Base-by-base conservation (phyloP, 2,888 invertebrate genomes). In the Pristionchus fissidentatus region DNA sequence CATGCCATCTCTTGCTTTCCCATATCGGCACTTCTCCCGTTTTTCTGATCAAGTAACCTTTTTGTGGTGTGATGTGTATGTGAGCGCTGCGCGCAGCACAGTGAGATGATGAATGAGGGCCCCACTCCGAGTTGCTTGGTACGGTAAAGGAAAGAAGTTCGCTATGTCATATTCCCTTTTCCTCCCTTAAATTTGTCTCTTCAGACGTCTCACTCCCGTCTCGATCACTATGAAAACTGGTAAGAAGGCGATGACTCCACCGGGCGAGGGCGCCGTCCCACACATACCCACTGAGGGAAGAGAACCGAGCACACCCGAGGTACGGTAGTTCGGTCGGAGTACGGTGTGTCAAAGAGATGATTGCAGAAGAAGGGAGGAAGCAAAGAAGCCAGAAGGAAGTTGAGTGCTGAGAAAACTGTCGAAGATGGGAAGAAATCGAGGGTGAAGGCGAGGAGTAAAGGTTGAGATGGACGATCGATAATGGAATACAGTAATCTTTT, bases 161-260 rank as follows among this genome's bases (percentile, higher is more conserved):
- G n/a, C 32, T 32, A 60, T n/a, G n/a, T 32, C 3, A 32, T 60
- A 60, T 32, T 32, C 29, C 32, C 13, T 10, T n/a, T n/a, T 32
- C 57, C 62, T 66, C 35, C 62, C 62, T 19, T 66, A 35, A n/a
- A n/a, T n/a, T n/a, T n/a, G n/a, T n/a, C 29, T 19, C 60, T 22
- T 70, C 70, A 70, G 70, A 70, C 70, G 70, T n/a, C 19, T 70
- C 41, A 43, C 43, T 41, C 70, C 70, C 41, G 70, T 70, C 22
- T 19, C 70, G 41, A 70, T 70, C 70, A 41, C 41, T 3, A 2
- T 10, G 3, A 70, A 70, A 1, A n/a, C 70, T n/a, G 70, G 70
- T 13, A n/a, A n/a, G n/a, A n/a, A n/a, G n/a, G 41, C 62, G 35
- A 66, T 19, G 38, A 66, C 35, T 66, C 62, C n/a, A n/a, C n/a